Evolutionary conservation across 2,888 invertebrate species (phyloP).

Genomic region (Nasonia oneida): DNA sequence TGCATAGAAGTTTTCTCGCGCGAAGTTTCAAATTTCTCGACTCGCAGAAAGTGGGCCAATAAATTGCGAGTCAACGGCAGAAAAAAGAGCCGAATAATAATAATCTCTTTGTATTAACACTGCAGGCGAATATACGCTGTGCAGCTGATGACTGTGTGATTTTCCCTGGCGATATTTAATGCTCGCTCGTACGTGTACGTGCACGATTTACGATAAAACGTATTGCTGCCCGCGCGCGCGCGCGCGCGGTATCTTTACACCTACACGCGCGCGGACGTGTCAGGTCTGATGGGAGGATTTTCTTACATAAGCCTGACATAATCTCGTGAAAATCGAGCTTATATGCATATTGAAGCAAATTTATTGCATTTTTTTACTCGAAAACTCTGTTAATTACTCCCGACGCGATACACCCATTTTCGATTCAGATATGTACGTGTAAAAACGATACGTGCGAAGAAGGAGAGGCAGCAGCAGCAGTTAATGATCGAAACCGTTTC

Average conservation of each 20-base stretch:
- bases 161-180: constrained; percentile 49
- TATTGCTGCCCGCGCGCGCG: background rate
- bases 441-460: background rate
- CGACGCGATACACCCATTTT: too few relatives aligned
- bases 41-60: background rate
- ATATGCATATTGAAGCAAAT: constrained; percentile 2
- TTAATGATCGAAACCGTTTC: constrained; percentile 43
- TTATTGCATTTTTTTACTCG: background rate
- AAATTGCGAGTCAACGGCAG: background rate
- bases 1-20: too few relatives aligned
- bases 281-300: background rate
- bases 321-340: constrained; percentile 26
- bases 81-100: background rate
- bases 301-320: constrained; percentile 35
- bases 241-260: constrained; percentile 28
- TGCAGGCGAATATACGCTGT: background rate
- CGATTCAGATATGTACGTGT: background rate
- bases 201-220: constrained; percentile 41
- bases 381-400: background rate
- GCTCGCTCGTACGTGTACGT: background rate
- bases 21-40: background rate
- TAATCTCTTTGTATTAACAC: background rate
- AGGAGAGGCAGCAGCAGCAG: background rate
- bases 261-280: constrained; percentile 19
- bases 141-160: constrained; percentile 44